Base-by-base conservation (phyloP, 2,797 vertebrate species). In the Ceryle rudis region DNA sequence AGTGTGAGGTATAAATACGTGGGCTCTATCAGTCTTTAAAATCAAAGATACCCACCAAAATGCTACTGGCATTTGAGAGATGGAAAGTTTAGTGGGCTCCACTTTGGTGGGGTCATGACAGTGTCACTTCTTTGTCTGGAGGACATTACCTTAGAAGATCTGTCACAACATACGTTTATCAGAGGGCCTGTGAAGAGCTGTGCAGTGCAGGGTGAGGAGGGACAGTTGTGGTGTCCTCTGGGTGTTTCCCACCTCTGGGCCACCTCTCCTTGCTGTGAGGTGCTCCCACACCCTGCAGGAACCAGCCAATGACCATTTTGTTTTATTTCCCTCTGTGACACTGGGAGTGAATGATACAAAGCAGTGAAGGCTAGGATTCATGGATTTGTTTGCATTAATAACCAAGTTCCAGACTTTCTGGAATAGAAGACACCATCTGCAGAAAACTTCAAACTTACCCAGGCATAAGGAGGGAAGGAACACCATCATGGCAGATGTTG, bases 291-390 rank as follows among this genome's bases (percentile, higher is more conserved):
- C 23, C 18, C 74, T 84, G 70, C 18, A 18, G 61, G 44, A 78
- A 41, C 15, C 7, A 11, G 21, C 6, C 72, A 71, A 47, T 16
- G 33, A 78, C 46, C 0, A 0, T 14, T 65, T 26, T 33, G 25
- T 4, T 72, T 91, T 72, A 14, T 46, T 58, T 77, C n/a, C 21
- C 51, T 3, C 17, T 78, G 25, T 37, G 42, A 47, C 65, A 35
- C 1, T 55, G 37, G 26, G 25, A 71, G 15, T 26, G 29, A 62
- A 67, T 18, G 44, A 81, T 82, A 85, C 9, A 60, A 90, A 85
- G 28, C 20, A 49, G 39, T 29, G 46, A 82, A 73, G 26, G 13
- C n/a, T 62, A 70, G 57, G 11, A n/a, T 7, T 80, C 39, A 2
- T 4, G 6, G 5, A 7, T 37, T 80, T 33, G 46, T 39, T 92